These are phyloP conservation scores for Lagorchestes hirsutus DNA, from an alignment of 2,797 vertebrate genomes.

Conservation along the genomic window DNA sequence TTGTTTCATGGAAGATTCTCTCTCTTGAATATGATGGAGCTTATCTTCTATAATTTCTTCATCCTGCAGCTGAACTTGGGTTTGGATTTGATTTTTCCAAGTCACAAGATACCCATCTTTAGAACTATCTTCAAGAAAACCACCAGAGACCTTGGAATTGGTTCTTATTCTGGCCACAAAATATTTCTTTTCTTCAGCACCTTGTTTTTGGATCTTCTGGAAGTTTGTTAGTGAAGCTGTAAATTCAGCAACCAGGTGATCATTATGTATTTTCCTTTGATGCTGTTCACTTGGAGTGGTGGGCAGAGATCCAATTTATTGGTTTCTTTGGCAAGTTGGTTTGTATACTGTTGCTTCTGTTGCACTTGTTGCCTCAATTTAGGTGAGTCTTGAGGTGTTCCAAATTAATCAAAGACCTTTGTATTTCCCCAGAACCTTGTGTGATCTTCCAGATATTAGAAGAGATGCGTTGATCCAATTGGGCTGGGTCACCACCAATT, in stretches of 20 bases:
- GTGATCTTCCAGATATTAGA: slow-evolving; percentile 90
- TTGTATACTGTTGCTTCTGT: slow-evolving; percentile 95
- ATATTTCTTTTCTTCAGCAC: slow-evolving; percentile 94
- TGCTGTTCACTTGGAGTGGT: slow-evolving; percentile 91
- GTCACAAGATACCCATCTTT: slow-evolving; percentile 87
- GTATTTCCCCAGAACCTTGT: slow-evolving; percentile 91
- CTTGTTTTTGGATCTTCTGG: slow-evolving; percentile 93
- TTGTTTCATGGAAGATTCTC: slow-evolving; percentile 93
- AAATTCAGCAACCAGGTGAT: slow-evolving; percentile 95
- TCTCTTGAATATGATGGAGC: slow-evolving; percentile 94
- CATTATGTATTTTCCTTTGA: slow-evolving; percentile 96
- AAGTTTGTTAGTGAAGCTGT: slow-evolving; percentile 92
- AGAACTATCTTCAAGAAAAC: slow-evolving; percentile 89
- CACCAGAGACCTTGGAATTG: slow-evolving; percentile 92
- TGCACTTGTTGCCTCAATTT: slow-evolving; percentile 93
- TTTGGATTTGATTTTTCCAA: slow-evolving; percentile 88
- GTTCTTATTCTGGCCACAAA: slow-evolving; percentile 96
- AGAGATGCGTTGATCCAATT: slow-evolving; percentile 86
- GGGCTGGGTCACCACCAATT: slow-evolving; percentile 82
- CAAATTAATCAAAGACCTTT: slow-evolving; percentile 92
- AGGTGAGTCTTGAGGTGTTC: slow-evolving; percentile 91
- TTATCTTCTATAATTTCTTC: slow-evolving; percentile 96
- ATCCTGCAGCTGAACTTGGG: slow-evolving; percentile 90
- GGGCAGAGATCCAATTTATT: slow-evolving; percentile 93
- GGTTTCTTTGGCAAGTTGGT: slow-evolving; percentile 96